Evolutionary conservation across 92 coral and sea anemone species (phyloP), one percentile per base, ranked within the genome.

Genomic region (Metridium senile): DNA sequence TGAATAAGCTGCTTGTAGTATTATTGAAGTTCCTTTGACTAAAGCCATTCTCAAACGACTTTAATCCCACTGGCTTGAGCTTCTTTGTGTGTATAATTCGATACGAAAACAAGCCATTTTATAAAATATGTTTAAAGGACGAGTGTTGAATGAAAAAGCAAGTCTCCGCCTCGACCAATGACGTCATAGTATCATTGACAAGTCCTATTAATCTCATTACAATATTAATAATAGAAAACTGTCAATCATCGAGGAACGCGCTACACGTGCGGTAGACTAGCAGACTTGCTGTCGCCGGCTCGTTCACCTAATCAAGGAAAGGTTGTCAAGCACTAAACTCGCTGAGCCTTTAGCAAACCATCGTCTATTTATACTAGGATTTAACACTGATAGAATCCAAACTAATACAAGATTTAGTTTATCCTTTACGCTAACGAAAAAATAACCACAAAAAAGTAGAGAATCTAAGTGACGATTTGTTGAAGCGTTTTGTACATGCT

Each of bases 251-350:
- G 70, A 45, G 20, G 34, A 74, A 45, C 88, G 74, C 39, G 77
- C 72, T 76, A 71, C 97, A 88, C 93, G 97, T 91, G 97, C 84
- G 85, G 84, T 78, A 69, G 79, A 83, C 61, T 63, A 71, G 76
- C 85, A 91, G 97, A 91, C 97, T 77, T 10, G n/a, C 53, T 85
- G 97, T 91, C 97, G 97, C 97, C 97, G 85, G 35, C 51, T 35
- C 65, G 84, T 71, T 78, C 79, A 89, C 83, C 85, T 88, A 89
- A 91, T 91, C 97, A 72, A 31, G 56, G 47, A 35, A 70, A 25
- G 74, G 39, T 59, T 84, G 97, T 80, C 97, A 91, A 61, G 56
- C 26, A 54, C 76, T 16, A 30, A 70, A 53, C 65, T 72, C 51
- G 4, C 66, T 78, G 81, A 81, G 88, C 79, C 86, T 73, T 61